Evolutionary conservation across 2,113 vertebrate genomes (phyloP).

Genomic region (Cheilinus undulatus): DNA sequence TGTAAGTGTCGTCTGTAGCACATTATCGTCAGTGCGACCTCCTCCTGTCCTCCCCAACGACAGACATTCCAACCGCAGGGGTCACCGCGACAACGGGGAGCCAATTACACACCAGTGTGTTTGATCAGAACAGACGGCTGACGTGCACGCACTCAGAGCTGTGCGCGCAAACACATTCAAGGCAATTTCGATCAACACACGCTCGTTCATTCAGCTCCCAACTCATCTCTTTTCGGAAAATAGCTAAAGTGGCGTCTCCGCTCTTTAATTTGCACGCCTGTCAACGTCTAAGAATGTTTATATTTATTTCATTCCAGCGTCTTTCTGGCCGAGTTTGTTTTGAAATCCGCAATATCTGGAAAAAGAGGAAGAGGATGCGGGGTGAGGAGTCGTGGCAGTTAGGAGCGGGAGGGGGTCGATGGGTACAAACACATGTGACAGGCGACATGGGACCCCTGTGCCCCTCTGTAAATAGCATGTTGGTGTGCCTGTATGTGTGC

Average conservation of each 20-base stretch:
- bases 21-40: slow-evolving; percentile 75
- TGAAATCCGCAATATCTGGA: slow-evolving; percentile 57
- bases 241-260: slow-evolving; percentile 67
- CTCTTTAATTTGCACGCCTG: slow-evolving; percentile 78
- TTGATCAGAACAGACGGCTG: slow-evolving; percentile 81
- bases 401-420: not conserved
- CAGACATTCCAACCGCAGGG: slow-evolving; percentile 78
- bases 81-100: slow-evolving; percentile 75
- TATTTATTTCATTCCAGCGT: slow-evolving; percentile 63
- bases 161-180: slow-evolving; percentile 12
- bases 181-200: slow-evolving; percentile 29
- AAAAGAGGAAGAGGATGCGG: slow-evolving; percentile 30
- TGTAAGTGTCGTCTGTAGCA: slow-evolving; percentile 49
- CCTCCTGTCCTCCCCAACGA: slow-evolving; percentile 75
- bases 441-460: slow-evolving; percentile 55
- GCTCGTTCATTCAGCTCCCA: slow-evolving; percentile 45
- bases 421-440: slow-evolving; percentile 57
- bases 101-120: slow-evolving; percentile 84
- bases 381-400: slow-evolving; percentile 20
- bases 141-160: slow-evolving; percentile 7
- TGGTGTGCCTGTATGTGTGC: slow-evolving; percentile 25
- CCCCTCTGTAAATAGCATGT: slow-evolving; percentile 60
- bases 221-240: slow-evolving; percentile 66
- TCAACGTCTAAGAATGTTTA: slow-evolving; percentile 70
- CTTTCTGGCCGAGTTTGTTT: slow-evolving; percentile 61